Evolutionary conservation across 2,797 vertebrate genomes (phyloP).

Genomic region (Lacerta bilineata): DNA sequence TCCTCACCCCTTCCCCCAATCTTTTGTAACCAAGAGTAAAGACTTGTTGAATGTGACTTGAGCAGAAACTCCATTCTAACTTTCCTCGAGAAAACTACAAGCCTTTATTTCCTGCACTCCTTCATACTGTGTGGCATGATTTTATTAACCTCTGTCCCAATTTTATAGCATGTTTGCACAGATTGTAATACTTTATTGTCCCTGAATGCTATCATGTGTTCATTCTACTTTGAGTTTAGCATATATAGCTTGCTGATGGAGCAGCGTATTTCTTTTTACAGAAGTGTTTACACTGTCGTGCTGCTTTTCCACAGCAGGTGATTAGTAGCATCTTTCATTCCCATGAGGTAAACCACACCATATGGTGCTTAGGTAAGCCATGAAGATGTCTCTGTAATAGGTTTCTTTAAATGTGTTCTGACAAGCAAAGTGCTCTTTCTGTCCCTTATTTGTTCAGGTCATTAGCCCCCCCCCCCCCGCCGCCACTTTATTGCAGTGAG

Average conservation of each 20-base stretch:
- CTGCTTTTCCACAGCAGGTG: not conserved
- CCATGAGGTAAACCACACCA: not conserved
- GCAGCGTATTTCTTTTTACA: not conserved
- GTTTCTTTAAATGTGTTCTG: not conserved
- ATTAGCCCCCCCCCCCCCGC: not conserved
- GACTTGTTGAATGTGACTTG: not conserved
- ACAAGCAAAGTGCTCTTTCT: not conserved
- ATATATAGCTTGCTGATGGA: not conserved
- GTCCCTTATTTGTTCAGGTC: not conserved
- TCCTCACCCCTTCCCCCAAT: not conserved
- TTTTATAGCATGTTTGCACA: not conserved
- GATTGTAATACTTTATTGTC: not conserved
- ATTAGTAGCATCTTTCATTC: constrained; percentile 18
- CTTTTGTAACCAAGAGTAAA: not conserved
- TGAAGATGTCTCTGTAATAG: not conserved
- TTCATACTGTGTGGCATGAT: not conserved
- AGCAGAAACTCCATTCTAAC: not conserved
- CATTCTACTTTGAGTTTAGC: not conserved
- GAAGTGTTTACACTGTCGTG: not conserved
- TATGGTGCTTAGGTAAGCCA: not conserved
- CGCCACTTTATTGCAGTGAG: not conserved
- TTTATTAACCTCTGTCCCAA: not conserved
- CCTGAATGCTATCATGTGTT: not conserved
- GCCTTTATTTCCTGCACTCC: not conserved
- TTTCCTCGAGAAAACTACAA: not conserved